Evolutionary conservation across 2,888 invertebrate species (phyloP).

Genomic region (Amphipoea oculea): DNA sequence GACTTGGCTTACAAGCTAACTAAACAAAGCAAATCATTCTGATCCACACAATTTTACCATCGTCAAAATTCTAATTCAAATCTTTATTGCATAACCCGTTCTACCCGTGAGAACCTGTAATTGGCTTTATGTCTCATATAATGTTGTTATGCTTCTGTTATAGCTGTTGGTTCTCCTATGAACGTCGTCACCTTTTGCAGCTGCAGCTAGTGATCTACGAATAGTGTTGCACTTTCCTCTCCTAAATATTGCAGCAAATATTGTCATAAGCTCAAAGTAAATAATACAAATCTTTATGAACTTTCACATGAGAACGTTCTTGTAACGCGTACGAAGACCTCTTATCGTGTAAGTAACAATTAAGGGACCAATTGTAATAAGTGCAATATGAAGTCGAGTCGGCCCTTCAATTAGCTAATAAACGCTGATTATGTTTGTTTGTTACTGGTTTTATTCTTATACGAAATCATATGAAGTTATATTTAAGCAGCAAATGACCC

Average conservation of each 20-base stretch:
- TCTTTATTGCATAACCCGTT: background rate
- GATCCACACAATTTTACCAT: background rate
- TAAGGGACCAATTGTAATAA: constrained; percentile 83
- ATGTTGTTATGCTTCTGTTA: too few species aligned
- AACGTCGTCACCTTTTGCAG: background rate
- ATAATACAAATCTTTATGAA: constrained; percentile 12
- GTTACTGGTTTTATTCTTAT: constrained; percentile 46
- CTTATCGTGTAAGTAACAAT: constrained; percentile 79
- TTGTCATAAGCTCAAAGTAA: background rate
- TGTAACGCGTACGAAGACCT: constrained; percentile 65
- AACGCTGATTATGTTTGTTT: constrained; percentile 68
- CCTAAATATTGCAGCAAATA: background rate
- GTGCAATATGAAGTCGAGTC: constrained; percentile 79
- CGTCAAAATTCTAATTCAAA: background rate
- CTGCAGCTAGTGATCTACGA: background rate
- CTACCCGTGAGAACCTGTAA: too few species aligned
- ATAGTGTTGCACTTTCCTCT: background rate
- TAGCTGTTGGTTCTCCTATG: too few species aligned
- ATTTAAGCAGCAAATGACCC: constrained; percentile 39
- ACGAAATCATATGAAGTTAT: constrained; percentile 37
- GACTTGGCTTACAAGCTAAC: background rate
- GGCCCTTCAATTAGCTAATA: constrained; percentile 66
- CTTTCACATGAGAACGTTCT: constrained; percentile 83
- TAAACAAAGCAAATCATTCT: background rate
- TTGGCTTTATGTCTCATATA: too few species aligned